Base-by-base conservation (phyloP, 2,113 vertebrate genomes). In the Dipodomys stephensi region DNA sequence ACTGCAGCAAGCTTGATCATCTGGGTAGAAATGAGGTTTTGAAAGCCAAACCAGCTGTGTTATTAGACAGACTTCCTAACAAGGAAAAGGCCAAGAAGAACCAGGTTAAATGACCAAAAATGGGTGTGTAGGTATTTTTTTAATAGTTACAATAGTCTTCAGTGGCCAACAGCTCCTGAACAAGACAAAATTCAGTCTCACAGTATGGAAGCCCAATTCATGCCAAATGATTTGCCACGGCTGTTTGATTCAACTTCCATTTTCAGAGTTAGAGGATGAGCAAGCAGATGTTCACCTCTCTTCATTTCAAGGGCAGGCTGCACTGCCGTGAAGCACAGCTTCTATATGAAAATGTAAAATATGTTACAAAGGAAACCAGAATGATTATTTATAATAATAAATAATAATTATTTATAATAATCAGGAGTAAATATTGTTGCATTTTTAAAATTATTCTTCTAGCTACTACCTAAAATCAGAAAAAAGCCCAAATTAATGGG, bases 21-120 rank as follows among this genome's bases (percentile, higher is more conserved):
- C 92, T 88, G 83, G 49, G 53, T 72, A 67, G 72, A 87, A 92
- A 85, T 35, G 64, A 76, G 12, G 2, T 74, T 83, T 82, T 60
- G 81, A 53, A 87, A 92, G 62, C 49, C 74, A 94, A 94, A 30
- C 60, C 74, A 88, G 88, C 71, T 88, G 30, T 87, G 82, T 67
- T 32, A n/a, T 83, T 49, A 88, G 67, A 84, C 25, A 22, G 76
- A 90, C 71, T 76, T 95, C 65, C 49, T 90, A 71, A 85, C 20
- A 44, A 84, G 71, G 10, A 88, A 78, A 84, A 22, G 32, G 32
- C 57, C 91, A 83, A 87, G 67, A 94, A 90, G 68, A 95, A 53
- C 68, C 28, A 12, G 19, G 22, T 49, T 77, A 72, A 94, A 92
- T 72, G 79, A 83, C 6, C 73, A 15, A 93, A 49, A 82, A 39